Percentiles rank a stretch among this genome's conserved stretches.
Evolutionary conservation across 2,113 vertebrate species (phyloP).

Genomic region (Stomatorhinus ivindoensis): DNA sequence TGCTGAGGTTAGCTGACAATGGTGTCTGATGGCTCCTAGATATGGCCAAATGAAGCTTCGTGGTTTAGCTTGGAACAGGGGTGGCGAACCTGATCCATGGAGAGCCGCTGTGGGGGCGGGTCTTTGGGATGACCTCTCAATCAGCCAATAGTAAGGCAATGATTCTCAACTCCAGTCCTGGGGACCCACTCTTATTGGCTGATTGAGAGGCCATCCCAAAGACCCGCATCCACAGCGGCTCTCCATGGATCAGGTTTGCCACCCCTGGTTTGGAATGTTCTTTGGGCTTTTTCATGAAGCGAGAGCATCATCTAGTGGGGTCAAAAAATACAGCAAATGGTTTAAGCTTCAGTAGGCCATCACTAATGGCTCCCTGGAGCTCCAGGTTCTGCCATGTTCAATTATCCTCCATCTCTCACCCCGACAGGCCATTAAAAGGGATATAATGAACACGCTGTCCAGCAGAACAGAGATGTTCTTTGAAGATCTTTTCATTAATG

Average conservation of each 20-base stretch:
- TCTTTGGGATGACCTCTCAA: no score
- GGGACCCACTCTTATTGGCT: no score
- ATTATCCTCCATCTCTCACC: not conserved
- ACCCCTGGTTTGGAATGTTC: not conserved
- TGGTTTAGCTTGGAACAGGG: not conserved
- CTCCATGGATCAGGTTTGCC: no score
- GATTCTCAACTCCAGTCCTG: no score
- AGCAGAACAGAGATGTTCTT: conserved; percentile 81
- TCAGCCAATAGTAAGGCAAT: no score
- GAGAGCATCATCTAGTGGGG: not conserved
- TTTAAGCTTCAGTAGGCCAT: not conserved
- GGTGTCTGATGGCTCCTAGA: not conserved
- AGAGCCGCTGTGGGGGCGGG: no score
- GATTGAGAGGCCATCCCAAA: no score
- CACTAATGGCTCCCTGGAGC: not conserved
- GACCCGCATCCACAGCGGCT: no score
- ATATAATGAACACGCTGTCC: conserved; percentile 77
- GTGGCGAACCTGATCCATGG: no score
- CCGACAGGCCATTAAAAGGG: conserved; percentile 79
- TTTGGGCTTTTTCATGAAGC: not conserved
- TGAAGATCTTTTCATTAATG: conserved; percentile 74
- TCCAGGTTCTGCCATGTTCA: not conserved
- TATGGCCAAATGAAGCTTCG: not conserved
- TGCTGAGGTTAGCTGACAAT: conserved; percentile 62
- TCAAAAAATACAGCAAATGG: not conserved